phyloP scores from a whole-genome alignment of 2,888 invertebrate genomes.

The Pteria penguin region DNA sequence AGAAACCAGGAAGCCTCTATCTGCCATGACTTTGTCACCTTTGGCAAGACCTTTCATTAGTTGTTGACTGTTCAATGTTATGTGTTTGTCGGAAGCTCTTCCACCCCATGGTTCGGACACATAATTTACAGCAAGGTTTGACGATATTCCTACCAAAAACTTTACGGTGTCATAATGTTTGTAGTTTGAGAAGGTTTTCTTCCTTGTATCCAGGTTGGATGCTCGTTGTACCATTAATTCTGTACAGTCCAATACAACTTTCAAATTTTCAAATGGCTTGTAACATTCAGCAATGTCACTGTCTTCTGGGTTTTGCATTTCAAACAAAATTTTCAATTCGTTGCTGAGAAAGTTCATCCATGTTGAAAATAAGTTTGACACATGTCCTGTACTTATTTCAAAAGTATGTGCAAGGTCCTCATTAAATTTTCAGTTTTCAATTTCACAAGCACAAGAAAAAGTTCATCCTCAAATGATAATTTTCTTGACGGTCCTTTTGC shows the following conservation, averaged over 20 bases:
- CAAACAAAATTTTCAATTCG: constrained; percentile 36
- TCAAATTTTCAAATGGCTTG: constrained; percentile 19
- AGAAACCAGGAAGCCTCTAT: not conserved
- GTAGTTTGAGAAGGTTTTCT: constrained; percentile 42
- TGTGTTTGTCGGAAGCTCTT: constrained; percentile 43
- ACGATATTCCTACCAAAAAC: constrained; percentile 43
- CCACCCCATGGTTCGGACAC: constrained; percentile 45
- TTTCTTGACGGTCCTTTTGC: constrained; percentile 32
- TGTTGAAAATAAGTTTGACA: constrained; percentile 34
- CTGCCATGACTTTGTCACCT: constrained; percentile 38
- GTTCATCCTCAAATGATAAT: constrained; percentile 41
- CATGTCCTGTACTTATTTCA: constrained; percentile 18
- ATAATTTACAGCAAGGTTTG: constrained; percentile 44
- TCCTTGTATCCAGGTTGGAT: constrained; percentile 36
- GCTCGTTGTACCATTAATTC: constrained; percentile 41
- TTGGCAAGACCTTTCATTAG: constrained; percentile 22
- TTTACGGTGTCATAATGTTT: constrained; percentile 12
- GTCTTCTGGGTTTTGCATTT: constrained; percentile 31
- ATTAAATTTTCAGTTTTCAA: constrained; percentile 47
- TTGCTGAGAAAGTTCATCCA: constrained; percentile 37
- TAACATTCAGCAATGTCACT: constrained; percentile 29
- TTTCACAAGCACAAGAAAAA: constrained; percentile 45
- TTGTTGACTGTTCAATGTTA: constrained; percentile 31
- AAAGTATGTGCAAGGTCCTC: constrained; percentile 32
- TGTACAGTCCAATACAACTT: constrained; percentile 42